phyloP scores from a whole-genome alignment of 1,140 invertebrate genomes.

The Penaeus japonicus region DNA sequence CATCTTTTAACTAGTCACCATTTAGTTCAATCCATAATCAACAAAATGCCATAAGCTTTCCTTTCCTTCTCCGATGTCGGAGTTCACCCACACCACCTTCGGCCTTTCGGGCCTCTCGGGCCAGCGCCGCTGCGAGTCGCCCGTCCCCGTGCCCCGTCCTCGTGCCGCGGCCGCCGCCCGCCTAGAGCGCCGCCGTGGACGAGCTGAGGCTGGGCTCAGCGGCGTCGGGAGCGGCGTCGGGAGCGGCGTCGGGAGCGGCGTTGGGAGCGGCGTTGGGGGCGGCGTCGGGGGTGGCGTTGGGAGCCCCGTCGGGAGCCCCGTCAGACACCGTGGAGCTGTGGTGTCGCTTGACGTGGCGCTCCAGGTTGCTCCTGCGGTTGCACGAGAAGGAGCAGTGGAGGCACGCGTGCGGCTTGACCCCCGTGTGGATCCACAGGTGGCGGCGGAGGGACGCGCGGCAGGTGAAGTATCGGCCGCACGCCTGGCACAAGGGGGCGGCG shows the following conservation, averaged over 20 bases:
- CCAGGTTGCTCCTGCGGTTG: slow-evolving; percentile 42
- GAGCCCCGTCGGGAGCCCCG: not conserved
- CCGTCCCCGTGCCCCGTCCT: too few species aligned
- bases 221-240: not conserved
- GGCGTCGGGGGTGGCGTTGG: not conserved
- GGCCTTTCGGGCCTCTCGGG: too few species aligned
- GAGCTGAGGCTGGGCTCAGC: too few species aligned
- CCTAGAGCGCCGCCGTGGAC: too few species aligned
- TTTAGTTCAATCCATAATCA: too few species aligned
- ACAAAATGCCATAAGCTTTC: too few species aligned
- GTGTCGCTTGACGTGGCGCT: slow-evolving; percentile 28
- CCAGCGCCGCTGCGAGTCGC: too few species aligned
- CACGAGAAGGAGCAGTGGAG: slow-evolving; percentile 58
- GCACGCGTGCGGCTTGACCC: slow-evolving; percentile 61
- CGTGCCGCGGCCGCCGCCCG: too few species aligned
- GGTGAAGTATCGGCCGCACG: slow-evolving; percentile 46
- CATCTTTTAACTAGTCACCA: too few species aligned
- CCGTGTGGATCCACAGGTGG: slow-evolving; percentile 60
- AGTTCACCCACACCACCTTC: too few species aligned
- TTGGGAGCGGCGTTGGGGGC: not conserved
- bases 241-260: not conserved
- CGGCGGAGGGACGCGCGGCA: slow-evolving; percentile 41
- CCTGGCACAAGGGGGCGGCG: slow-evolving; percentile 27
- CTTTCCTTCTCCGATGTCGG: too few species aligned
- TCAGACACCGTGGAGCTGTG: not conserved